phyloP scores from a whole-genome alignment of 1,140 invertebrate species.

The Drosophila erecta region DNA sequence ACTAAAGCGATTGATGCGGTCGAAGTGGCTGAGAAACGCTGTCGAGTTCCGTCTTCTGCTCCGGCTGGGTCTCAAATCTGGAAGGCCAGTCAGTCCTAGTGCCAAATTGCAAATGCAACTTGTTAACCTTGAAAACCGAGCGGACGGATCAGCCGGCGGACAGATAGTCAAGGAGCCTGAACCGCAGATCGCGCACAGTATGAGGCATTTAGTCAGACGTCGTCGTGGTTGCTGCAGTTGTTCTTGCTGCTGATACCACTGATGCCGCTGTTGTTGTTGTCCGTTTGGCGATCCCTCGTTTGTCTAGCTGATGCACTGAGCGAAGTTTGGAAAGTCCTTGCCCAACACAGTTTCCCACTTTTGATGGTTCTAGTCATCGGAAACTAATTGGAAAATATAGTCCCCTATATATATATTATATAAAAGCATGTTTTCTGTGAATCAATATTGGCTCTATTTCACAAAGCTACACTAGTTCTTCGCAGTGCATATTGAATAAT shows the following conservation, averaged over 20 bases:
- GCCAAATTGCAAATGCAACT: slow-evolving; percentile 80
- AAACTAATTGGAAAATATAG: too few relatives aligned
- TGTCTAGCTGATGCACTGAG: slow-evolving; percentile 58
- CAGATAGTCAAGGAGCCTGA: slow-evolving; percentile 53
- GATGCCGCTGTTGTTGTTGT: slow-evolving; percentile 50
- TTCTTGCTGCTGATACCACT: slow-evolving; percentile 34
- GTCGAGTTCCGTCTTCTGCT: slow-evolving; percentile 35
- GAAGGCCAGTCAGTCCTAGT: slow-evolving; percentile 50
- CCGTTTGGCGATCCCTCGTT: slow-evolving; percentile 78
- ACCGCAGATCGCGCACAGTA: slow-evolving; percentile 71
- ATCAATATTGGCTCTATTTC: too few relatives aligned
- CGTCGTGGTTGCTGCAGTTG: slow-evolving; percentile 39
- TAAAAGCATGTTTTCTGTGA: too few relatives aligned
- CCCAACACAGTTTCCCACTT: too few relatives aligned
- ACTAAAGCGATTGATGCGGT: slow-evolving; percentile 76
- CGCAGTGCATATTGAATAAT: slow-evolving; percentile 73
- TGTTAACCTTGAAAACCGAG: slow-evolving; percentile 76
- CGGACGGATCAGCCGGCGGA: slow-evolving; percentile 46
- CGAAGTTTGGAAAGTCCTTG: background rate
- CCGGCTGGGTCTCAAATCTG: slow-evolving; percentile 26
- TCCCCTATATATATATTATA: too few relatives aligned
- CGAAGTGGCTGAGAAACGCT: slow-evolving; percentile 27
- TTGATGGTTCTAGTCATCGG: too few relatives aligned
- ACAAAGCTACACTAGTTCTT: background rate
- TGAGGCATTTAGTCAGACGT: slow-evolving; percentile 79